These are phyloP conservation scores for Cynaeus angustus DNA, from an alignment of 2,888 invertebrate genomes.

Conservation along the genomic window DNA sequence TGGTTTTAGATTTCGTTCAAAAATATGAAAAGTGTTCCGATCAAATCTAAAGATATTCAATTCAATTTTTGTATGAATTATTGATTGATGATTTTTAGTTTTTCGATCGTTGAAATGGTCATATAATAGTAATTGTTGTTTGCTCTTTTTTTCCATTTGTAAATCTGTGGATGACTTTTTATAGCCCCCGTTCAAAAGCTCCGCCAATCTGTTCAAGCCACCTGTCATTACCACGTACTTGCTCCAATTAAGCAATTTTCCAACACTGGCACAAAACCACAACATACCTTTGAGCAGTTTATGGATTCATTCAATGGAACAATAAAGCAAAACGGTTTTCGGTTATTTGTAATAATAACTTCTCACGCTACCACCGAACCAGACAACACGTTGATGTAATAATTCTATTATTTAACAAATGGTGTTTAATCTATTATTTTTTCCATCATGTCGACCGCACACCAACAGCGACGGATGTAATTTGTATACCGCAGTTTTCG, in stretches of 20 bases:
- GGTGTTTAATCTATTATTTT: constrained; percentile 42
- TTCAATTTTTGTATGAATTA: too few species aligned
- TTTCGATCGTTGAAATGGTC: too few species aligned
- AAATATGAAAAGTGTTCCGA: too few species aligned
- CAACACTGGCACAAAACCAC: constrained; percentile 29
- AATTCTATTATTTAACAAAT: constrained; percentile 47
- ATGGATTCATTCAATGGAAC: constrained; percentile 44
- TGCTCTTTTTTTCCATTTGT: too few species aligned
- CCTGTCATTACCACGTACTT: constrained; percentile 16
- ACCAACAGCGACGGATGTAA: constrained; percentile 46
- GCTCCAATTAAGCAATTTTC: constrained; percentile 45
- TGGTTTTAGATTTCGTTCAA: too few species aligned
- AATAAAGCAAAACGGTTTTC: constrained; percentile 48
- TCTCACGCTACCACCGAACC: constrained; percentile 48
- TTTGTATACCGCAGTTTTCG: constrained; percentile 42
- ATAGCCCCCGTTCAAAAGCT: background rate
- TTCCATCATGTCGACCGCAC: constrained; percentile 20
- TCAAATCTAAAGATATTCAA: too few species aligned
- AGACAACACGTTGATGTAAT: constrained; percentile 41
- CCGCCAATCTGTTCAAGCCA: constrained; percentile 9
- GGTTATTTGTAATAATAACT: constrained; percentile 42
- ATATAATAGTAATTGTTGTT: too few species aligned
- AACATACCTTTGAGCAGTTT: constrained; percentile 39
- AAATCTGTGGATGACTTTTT: too few species aligned
- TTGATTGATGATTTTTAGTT: too few species aligned